Evolutionary conservation across 2,888 invertebrate species (phyloP).

Genomic region (Acanthacorydalis orientalis): DNA sequence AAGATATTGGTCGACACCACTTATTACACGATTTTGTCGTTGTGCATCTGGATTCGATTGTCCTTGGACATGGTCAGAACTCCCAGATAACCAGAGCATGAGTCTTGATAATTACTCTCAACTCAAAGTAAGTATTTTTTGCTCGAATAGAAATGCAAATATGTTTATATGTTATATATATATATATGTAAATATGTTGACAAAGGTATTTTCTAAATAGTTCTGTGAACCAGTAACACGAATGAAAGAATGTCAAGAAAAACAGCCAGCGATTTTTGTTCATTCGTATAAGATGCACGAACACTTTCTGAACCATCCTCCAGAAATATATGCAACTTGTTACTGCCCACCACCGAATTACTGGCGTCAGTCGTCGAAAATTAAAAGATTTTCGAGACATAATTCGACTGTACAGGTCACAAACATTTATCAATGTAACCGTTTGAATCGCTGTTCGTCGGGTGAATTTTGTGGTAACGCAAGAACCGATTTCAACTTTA

Average conservation of each 20-base stretch:
- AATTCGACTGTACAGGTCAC: conserved; percentile 17
- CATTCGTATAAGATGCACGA: conserved; percentile 24
- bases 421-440: conserved; percentile 28
- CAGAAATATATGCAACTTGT: conserved; percentile 30
- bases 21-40: conserved; percentile 41
- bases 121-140: conserved; percentile 31
- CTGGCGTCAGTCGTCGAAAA: conserved; percentile 25
- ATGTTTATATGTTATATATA: background rate
- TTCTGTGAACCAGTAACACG: conserved; percentile 30
- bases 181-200: background rate
- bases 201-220: conserved; percentile 20
- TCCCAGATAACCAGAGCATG: conserved; percentile 23
- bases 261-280: conserved; percentile 26
- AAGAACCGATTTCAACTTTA: conserved; percentile 35
- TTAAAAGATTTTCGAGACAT: conserved; percentile 17
- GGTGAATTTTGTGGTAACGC: conserved; percentile 45
- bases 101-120: conserved; percentile 39
- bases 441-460: conserved; percentile 32
- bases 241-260: conserved; percentile 25
- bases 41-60: conserved; percentile 36
- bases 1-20: conserved; percentile 38
- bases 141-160: background rate
- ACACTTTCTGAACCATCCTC: conserved; percentile 26
- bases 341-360: conserved; percentile 32
- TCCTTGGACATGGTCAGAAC: conserved; percentile 27